Percentiles rank a stretch among this genome's conserved stretches.
Conservation (phyloP, 2,113 vertebrate species). For the Dinomys branickii region DNA sequence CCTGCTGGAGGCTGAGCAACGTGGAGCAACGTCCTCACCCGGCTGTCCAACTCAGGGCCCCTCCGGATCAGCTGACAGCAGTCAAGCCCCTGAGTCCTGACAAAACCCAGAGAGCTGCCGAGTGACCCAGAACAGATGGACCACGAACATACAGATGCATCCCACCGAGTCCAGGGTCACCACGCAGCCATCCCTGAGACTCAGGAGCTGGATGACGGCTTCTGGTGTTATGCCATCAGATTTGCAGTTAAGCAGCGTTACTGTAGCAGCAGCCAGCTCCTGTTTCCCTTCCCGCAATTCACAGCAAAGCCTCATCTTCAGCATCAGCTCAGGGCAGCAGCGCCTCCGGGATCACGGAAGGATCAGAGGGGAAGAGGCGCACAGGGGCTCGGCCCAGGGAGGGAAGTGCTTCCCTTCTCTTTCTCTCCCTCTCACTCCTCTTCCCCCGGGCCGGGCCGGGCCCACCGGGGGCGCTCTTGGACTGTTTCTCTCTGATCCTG, state of each 20-base stretch:
- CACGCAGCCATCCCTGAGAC: background rate
- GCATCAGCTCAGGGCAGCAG: background rate
- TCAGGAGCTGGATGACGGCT: background rate
- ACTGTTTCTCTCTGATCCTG: slow-evolving; percentile 69
- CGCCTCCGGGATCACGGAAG: background rate
- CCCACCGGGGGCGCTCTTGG: background rate
- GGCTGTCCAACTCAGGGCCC: background rate
- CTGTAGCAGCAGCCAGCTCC: background rate
- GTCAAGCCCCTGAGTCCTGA: background rate
- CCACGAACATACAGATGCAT: fast-evolving
- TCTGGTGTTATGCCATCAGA: background rate
- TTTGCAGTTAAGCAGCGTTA: background rate
- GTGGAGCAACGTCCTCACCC: fast-evolving
- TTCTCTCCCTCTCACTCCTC: background rate
- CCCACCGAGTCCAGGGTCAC: background rate
- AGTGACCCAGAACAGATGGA: fast-evolving
- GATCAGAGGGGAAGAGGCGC: background rate
- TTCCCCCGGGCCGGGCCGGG: background rate
- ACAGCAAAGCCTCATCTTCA: background rate
- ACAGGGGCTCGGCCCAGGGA: background rate
- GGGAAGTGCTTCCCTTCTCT: background rate
- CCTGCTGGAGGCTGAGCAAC: background rate
- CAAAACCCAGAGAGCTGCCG: background rate
- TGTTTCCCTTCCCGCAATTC: background rate
- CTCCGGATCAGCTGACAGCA: background rate